phyloP scores from a whole-genome alignment of 2,888 invertebrate species.

The Apomyelois bistriatella region DNA sequence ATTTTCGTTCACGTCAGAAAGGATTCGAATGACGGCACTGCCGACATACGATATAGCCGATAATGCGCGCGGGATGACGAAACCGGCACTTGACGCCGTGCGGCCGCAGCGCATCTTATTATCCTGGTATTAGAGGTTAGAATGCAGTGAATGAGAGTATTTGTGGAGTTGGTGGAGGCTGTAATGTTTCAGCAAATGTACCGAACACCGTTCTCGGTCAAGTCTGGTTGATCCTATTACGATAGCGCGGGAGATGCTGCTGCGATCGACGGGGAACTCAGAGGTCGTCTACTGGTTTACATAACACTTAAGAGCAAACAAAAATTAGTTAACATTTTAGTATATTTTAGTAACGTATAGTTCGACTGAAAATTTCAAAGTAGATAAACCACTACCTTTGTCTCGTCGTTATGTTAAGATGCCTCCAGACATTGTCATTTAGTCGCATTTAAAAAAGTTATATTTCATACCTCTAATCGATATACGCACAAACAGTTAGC shows the following conservation, averaged over 20 bases:
- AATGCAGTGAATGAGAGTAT: constrained; percentile 8
- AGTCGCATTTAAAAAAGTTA: too few relatives aligned
- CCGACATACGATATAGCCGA: constrained; percentile 33
- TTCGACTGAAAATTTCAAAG: too few relatives aligned
- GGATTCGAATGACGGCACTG: constrained; percentile 33
- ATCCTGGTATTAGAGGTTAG: background rate
- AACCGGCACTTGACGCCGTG: constrained; percentile 28
- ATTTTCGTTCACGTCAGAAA: constrained; percentile 32
- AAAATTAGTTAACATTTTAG: too few relatives aligned
- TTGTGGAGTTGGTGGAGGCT: constrained; percentile 19
- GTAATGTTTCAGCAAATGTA: constrained; percentile 39
- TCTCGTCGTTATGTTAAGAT: too few relatives aligned
- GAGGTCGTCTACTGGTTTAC: background rate
- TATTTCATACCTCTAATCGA: too few relatives aligned
- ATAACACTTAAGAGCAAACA: background rate
- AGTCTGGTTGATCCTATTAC: constrained; percentile 40
- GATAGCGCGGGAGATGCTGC: constrained; percentile 26
- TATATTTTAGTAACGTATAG: too few relatives aligned
- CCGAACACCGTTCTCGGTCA: constrained; percentile 38
- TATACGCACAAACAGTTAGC: too few relatives aligned
- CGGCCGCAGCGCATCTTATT: background rate
- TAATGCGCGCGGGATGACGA: constrained; percentile 39
- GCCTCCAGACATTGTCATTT: too few relatives aligned
- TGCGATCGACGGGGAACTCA: background rate
- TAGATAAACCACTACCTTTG: too few relatives aligned